phyloP scores from a whole-genome alignment of 2,797 vertebrate genomes.

The Sebastes cheni region DNA sequence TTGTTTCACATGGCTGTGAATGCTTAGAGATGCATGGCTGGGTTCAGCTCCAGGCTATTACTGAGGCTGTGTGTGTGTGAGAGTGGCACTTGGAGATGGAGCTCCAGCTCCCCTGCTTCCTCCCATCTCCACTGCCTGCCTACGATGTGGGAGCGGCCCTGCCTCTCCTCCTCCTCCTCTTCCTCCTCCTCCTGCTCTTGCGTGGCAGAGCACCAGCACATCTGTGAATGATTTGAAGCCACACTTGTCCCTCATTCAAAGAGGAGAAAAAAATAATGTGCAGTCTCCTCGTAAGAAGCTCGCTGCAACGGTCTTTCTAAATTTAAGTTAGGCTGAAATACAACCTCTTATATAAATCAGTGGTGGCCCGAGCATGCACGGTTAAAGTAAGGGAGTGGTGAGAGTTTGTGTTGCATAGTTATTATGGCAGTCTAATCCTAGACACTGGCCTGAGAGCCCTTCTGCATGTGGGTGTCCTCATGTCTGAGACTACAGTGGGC shows the following conservation, averaged over 20 bases:
- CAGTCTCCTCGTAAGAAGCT: slow-evolving; percentile 38
- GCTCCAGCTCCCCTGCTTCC: slow-evolving; percentile 50
- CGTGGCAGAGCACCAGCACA: slow-evolving; percentile 67
- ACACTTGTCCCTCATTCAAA: slow-evolving; percentile 55
- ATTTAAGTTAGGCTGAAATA: slow-evolving; percentile 63
- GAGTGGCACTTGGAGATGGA: slow-evolving; percentile 59
- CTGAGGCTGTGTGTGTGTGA: slow-evolving; percentile 22
- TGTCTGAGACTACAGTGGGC: slow-evolving; percentile 32
- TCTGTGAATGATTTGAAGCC: slow-evolving; percentile 74
- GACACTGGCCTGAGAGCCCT: slow-evolving; percentile 43
- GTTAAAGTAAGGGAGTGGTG: slow-evolving; percentile 52
- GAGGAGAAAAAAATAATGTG: slow-evolving; percentile 37
- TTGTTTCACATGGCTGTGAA: slow-evolving; percentile 68
- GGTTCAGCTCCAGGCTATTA: slow-evolving; percentile 62
- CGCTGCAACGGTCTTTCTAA: slow-evolving; percentile 45
- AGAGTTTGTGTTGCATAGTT: slow-evolving; percentile 56
- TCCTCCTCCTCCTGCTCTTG: slow-evolving; percentile 48
- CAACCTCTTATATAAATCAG: slow-evolving; percentile 60
- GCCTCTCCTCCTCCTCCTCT: slow-evolving; percentile 3
- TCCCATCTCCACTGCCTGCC: slow-evolving; percentile 54
- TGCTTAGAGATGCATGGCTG: slow-evolving; percentile 72
- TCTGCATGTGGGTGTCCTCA: slow-evolving; percentile 54
- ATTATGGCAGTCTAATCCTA: slow-evolving; percentile 67
- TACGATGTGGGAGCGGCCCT: slow-evolving; percentile 43
- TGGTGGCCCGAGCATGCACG: slow-evolving; percentile 14